These are phyloP conservation scores for Sebastiscus albofasciatus DNA, from an alignment of 2,797 vertebrate species.

Conservation along the genomic window DNA sequence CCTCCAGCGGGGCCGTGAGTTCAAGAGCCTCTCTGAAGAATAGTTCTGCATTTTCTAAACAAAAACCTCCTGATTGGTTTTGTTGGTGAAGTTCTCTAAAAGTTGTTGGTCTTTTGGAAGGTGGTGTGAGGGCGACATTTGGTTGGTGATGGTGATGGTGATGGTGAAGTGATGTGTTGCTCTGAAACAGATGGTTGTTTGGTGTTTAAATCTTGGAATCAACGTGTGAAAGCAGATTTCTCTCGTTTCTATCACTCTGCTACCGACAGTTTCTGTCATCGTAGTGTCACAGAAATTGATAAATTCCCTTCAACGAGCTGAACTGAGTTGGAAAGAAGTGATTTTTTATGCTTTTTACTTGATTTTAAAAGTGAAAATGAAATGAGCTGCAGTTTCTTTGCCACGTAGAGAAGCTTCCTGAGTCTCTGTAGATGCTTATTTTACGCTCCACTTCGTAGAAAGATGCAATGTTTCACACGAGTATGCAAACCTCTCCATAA, in stretches of 20 bases:
- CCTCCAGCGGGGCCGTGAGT: not conserved
- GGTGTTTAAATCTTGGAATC: not conserved
- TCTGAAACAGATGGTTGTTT: not conserved
- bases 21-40: not conserved
- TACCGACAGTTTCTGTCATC: too few species aligned
- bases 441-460: conserved; percentile 29
- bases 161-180: not conserved
- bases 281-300: not conserved
- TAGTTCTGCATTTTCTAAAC: not conserved
- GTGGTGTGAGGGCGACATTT: not conserved
- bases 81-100: not conserved
- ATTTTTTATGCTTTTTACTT: not conserved
- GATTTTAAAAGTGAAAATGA: not conserved
- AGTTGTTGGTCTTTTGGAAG: not conserved
- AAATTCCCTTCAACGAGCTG: not conserved
- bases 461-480: conserved; percentile 5
- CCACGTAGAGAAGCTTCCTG: conserved; percentile 13
- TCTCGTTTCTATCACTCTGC: not conserved
- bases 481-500: not conserved
- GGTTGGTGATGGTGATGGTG: not conserved
- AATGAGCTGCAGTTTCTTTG: not conserved
- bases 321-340: not conserved
- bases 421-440: not conserved
- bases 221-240: not conserved
- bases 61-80: not conserved